phyloP scores from a whole-genome alignment of 2,888 invertebrate genomes.

The Calameuta idolon region DNA sequence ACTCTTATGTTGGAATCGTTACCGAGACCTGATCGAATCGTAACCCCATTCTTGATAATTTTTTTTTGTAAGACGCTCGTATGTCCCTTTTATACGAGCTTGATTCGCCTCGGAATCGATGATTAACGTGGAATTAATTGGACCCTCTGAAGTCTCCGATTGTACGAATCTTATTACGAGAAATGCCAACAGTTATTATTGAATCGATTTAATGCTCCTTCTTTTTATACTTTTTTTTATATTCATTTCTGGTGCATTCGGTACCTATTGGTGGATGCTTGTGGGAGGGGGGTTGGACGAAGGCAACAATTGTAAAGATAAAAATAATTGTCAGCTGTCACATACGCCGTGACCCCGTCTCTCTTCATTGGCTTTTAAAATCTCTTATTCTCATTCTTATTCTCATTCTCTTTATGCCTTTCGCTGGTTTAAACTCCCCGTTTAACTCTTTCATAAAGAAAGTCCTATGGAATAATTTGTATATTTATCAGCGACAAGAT shows the following conservation, averaged over 20 bases:
- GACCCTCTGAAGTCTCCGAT: not conserved
- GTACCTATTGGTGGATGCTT: not conserved
- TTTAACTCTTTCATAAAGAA: not conserved
- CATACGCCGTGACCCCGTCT: conserved; percentile 23
- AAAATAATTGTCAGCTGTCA: conserved; percentile 27
- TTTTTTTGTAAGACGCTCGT: not conserved
- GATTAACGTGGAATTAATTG: not conserved
- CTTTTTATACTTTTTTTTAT: not conserved
- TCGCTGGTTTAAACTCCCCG: not conserved
- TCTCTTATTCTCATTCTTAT: conserved; percentile 4
- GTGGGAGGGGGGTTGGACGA: not conserved
- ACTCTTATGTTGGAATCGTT: not conserved
- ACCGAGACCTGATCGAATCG: not conserved
- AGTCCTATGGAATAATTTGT: conserved; percentile 25
- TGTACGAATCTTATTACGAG: not conserved
- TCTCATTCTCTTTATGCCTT: not conserved
- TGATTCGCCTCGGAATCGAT: not conserved
- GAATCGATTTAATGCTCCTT: not conserved
- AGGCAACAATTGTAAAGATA: not conserved
- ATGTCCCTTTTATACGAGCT: not conserved
- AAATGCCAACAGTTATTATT: not conserved
- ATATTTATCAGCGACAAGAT: conserved; percentile 23
- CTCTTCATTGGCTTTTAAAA: conserved; percentile 1
- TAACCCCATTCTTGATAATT: not conserved
- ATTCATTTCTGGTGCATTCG: not conserved